These are phyloP conservation scores for Chionoecetes opilio DNA, from an alignment of 1,140 invertebrate genomes.

Conservation along the genomic window DNA sequence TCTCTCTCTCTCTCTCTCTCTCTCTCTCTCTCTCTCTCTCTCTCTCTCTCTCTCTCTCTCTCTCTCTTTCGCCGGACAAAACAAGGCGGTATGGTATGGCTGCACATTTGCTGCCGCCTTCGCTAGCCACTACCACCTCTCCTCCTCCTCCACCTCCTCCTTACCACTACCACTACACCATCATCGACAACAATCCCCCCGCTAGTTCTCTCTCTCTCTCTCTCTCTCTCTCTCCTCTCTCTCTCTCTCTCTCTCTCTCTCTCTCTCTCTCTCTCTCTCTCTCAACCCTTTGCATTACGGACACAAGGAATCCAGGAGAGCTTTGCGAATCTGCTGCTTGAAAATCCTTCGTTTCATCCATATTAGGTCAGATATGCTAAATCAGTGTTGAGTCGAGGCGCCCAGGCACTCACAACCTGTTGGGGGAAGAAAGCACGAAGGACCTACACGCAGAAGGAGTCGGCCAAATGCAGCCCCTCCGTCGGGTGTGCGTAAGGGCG, in stretches of 20 bases:
- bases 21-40: constrained; percentile 40
- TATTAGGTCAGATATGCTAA: constrained; percentile 74
- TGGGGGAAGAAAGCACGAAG: neutral
- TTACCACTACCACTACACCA: neutral
- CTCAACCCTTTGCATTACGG: neutral
- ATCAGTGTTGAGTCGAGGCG: constrained; percentile 52
- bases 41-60: constrained; percentile 61
- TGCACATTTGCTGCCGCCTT: constrained; percentile 49
- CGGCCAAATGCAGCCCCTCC: constrained; percentile 43
- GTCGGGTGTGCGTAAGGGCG: neutral
- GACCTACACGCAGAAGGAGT: neutral
- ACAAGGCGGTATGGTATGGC: constrained; percentile 66
- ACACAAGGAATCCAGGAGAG: constrained; percentile 1
- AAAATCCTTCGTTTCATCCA: constrained; percentile 51
- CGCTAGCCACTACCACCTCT: neutral
- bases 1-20: neutral
- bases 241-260: constrained; percentile 57
- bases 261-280: constrained; percentile 9
- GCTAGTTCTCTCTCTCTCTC: neutral
- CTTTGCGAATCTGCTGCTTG: constrained; percentile 31
- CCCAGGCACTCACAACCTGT: constrained; percentile 54
- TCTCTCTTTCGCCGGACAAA: constrained; percentile 48
- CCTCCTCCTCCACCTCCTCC: no score
- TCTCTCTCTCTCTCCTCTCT: constrained; percentile 38
- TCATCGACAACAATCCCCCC: neutral